These are phyloP conservation scores for Microchrysa polita DNA, from an alignment of 2,888 invertebrate genomes.

Conservation along the genomic window DNA sequence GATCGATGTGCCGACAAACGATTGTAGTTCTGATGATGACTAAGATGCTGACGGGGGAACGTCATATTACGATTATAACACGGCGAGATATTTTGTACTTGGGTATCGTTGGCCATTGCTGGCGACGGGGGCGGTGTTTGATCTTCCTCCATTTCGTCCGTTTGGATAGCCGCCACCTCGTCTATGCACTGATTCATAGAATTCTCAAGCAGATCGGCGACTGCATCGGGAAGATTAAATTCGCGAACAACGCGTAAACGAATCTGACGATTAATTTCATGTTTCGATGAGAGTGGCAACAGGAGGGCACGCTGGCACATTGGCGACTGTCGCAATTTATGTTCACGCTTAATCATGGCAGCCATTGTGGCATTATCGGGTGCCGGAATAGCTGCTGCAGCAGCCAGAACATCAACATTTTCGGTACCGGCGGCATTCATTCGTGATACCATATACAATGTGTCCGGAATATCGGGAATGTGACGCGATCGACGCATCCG, in stretches of 20 bases:
- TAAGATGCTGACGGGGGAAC: conserved; percentile 67
- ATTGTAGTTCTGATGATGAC: conserved; percentile 48
- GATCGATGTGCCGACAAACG: conserved; percentile 65
- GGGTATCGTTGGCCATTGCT: conserved; percentile 58
- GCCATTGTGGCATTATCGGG: conserved; percentile 80
- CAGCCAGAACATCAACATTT: conserved; percentile 72
- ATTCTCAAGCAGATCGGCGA: conserved; percentile 79
- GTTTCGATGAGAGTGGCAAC: conserved; percentile 78
- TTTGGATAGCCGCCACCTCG: conserved; percentile 58
- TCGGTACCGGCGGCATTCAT: conserved; percentile 64
- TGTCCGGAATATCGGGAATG: conserved; percentile 89
- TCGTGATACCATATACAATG: conserved; percentile 83
- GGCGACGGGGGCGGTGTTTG: conserved; percentile 65
- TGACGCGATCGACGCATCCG: conserved; percentile 77
- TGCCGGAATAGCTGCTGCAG: conserved; percentile 75
- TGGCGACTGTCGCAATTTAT: conserved; percentile 81
- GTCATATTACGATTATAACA: conserved; percentile 72
- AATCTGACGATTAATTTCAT: conserved; percentile 80
- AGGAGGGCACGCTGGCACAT: conserved; percentile 82
- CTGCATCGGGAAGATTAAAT: conserved; percentile 90
- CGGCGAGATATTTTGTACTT: conserved; percentile 61
- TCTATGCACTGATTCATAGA: conserved; percentile 58
- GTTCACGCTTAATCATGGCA: conserved; percentile 85
- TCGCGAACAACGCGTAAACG: conserved; percentile 92
- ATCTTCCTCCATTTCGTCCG: conserved; percentile 59